phyloP scores from a whole-genome alignment of 2,888 invertebrate genomes.

The Baronia brevicornis region DNA sequence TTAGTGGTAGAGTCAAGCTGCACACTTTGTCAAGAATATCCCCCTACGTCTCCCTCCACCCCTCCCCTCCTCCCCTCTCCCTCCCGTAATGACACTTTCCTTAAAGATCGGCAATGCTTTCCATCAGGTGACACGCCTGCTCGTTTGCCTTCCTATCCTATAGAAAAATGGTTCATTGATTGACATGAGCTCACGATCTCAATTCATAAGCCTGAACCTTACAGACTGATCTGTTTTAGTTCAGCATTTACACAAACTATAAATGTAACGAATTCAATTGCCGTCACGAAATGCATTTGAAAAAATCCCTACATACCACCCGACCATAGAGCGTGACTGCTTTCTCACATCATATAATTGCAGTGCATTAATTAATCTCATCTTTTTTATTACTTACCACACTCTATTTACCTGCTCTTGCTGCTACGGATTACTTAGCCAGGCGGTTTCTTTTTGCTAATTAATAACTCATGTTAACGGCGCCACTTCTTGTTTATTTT shows the following conservation, averaged over 20 bases:
- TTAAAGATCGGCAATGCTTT: too few species aligned
- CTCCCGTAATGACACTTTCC: too few species aligned
- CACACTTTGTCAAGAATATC: too few species aligned
- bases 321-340: slow-evolving; percentile 56
- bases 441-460: slow-evolving; percentile 45
- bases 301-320: slow-evolving; percentile 42
- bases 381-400: slow-evolving; percentile 51
- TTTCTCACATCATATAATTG: slow-evolving; percentile 64
- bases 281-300: slow-evolving; percentile 25
- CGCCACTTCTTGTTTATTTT: slow-evolving; percentile 14
- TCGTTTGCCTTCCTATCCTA: too few species aligned
- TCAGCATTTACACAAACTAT: slow-evolving; percentile 4
- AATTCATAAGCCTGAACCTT: too few species aligned
- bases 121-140: too few species aligned
- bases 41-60: too few species aligned
- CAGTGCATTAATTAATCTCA: slow-evolving; percentile 62
- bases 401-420: slow-evolving; percentile 65
- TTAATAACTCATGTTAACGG: slow-evolving; percentile 29
- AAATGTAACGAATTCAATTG: slow-evolving; percentile 14
- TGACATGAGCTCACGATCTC: too few species aligned
- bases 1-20: too few species aligned
- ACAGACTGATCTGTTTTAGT: too few species aligned
- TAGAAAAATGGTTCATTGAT: too few species aligned
- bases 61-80: too few species aligned
- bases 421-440: slow-evolving; percentile 38